Base-by-base conservation (phyloP, 1,140 invertebrate species). In the Caerostris darwini region DNA sequence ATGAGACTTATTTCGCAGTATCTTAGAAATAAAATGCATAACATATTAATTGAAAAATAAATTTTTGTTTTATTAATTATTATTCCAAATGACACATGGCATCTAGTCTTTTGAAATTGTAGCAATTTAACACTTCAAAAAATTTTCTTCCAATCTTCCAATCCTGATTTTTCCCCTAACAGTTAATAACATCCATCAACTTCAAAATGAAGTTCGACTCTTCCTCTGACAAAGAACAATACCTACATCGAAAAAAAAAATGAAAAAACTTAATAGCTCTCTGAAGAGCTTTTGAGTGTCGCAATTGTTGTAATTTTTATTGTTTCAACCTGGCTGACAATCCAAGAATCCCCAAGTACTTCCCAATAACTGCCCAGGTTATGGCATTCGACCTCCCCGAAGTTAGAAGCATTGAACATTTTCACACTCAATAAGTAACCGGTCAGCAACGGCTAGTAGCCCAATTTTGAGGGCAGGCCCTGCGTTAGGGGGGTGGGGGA, bases 391-490 rank as follows among this genome's bases (percentile, higher is more conserved):
- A 77, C 71, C 82, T 85, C n/a, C 14, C 82, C 19, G 56, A 57
- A 85, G 82, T 58, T 57, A 57, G 17, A 3, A 85, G 3, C 71
- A 57, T 56, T 56, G 82, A n/a, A 34, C 54, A 85, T 77, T 85
- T 85, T 85, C 82, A 58, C 82, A 85, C 82, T 34, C 82, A 85
- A 85, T 85, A 85, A 85, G 57, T 64, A 54, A 67, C 57, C 86
- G 50, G 86, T 88, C 86, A 67, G 14, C 86, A 69, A 54, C 86
- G 86, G 86, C 61, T 59, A 88, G 67, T 88, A 88, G 58, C 86
- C 86, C 67, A 90, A 85, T 85, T 85, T 85, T 85, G 56, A 85
- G 83, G 83, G 17, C 54, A 59, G 83, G 53, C 53, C 53, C n/a
- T n/a, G 67, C 5, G 17, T 12, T 6, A n/a, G 67, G 17, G 17